Percentiles rank a stretch among this genome's conserved stretches.
Evolutionary conservation across 2,113 vertebrate genomes (phyloP).

Genomic region (Galbula dea): DNA sequence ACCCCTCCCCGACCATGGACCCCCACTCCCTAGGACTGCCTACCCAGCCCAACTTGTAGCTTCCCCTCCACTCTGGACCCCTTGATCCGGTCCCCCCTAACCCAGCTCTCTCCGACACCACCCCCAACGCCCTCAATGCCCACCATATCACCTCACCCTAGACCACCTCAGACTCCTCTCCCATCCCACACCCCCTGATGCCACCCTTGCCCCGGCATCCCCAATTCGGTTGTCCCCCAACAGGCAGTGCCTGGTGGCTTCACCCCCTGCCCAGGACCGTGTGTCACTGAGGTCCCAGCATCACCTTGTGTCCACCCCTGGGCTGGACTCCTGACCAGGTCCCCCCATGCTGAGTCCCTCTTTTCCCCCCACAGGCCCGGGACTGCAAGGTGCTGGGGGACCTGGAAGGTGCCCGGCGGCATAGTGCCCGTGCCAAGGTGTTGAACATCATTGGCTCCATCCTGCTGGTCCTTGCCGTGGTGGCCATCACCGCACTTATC

Average conservation of each 20-base stretch:
- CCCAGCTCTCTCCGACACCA: neutral
- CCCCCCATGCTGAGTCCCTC: neutral
- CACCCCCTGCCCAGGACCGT: neutral
- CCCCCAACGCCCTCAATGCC: too few relatives aligned
- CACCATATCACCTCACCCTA: too few relatives aligned
- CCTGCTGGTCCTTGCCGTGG: accelerated
- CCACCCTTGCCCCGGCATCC: neutral
- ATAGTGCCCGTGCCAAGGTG: neutral
- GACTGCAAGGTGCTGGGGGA: constrained; percentile 28
- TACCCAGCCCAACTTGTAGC: too few relatives aligned
- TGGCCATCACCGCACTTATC: accelerated
- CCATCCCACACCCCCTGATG: too few relatives aligned
- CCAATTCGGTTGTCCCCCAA: accelerated
- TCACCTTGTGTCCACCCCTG: neutral
- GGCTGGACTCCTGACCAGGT: accelerated
- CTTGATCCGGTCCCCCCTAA: neutral
- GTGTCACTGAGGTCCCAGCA: neutral
- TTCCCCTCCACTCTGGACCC: too few relatives aligned
- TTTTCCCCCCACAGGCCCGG: neutral
- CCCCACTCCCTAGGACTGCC: neutral
- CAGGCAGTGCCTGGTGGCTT: neutral
- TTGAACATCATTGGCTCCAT: neutral
- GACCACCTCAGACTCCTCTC: neutral
- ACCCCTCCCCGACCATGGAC: neutral
- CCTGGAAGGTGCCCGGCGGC: neutral